Percentiles rank a stretch among this genome's conserved stretches.
Conservation (phyloP, 2,888 invertebrate species). For the Mesochorus sp. region DNA sequence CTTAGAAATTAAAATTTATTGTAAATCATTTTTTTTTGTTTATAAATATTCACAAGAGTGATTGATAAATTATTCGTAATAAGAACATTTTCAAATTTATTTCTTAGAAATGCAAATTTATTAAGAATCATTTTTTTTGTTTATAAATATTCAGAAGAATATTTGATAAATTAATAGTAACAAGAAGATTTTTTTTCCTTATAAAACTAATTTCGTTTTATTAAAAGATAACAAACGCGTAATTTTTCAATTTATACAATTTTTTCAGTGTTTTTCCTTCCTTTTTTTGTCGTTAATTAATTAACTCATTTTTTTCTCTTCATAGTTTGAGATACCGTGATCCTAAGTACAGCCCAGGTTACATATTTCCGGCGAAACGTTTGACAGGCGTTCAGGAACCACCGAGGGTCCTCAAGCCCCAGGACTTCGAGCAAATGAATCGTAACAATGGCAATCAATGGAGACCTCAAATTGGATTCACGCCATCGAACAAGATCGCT, state of each 20-base stretch:
- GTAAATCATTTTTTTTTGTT: no score
- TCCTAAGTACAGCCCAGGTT: conserved; percentile 89
- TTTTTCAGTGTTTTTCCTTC: neutral
- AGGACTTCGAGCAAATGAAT: conserved; percentile 88
- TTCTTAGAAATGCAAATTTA: no score
- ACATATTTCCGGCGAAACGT: conserved; percentile 90
- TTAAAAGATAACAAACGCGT: no score
- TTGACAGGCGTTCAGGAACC: conserved; percentile 88
- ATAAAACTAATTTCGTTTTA: no score
- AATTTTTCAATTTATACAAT: neutral
- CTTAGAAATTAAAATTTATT: neutral
- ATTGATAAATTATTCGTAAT: no score
- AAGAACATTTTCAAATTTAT: no score
- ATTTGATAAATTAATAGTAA: no score
- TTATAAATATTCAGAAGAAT: no score
- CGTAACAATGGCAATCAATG: conserved; percentile 81
- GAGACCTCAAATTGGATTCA: conserved; percentile 91
- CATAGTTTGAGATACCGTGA: conserved; percentile 89
- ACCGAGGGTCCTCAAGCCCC: conserved; percentile 90
- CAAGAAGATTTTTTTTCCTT: no score
- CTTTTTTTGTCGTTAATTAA: no score
- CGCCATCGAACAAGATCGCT: conserved; percentile 86
- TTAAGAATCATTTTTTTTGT: no score
- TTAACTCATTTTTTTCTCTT: neutral
- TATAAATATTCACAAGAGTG: no score